These are phyloP conservation scores for Agrochola lota DNA, from an alignment of 2,888 invertebrate genomes.

Conservation along the genomic window DNA sequence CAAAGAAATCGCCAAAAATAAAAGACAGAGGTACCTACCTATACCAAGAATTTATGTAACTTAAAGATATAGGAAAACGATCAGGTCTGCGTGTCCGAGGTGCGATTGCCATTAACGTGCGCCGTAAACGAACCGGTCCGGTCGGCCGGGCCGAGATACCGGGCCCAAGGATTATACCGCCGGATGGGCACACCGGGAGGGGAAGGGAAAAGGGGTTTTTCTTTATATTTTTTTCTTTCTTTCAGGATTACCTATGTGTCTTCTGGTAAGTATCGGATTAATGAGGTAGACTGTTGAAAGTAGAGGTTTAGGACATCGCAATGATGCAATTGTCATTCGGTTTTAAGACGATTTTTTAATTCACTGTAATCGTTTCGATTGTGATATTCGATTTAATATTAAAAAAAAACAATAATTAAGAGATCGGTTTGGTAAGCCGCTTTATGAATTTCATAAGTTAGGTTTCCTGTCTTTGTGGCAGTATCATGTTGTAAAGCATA, in stretches of 20 bases:
- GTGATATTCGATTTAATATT: not conserved
- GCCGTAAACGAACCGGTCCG: conserved; percentile 77
- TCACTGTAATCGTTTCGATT: not conserved
- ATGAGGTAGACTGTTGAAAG: not conserved
- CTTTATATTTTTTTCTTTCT: conserved; percentile 28
- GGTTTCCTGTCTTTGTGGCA: not conserved
- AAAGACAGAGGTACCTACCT: conserved; percentile 44
- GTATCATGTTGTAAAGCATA: not conserved
- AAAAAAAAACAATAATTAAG: not conserved
- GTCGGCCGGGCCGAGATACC: conserved; percentile 78
- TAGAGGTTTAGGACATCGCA: not conserved
- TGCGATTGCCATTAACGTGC: conserved; percentile 79
- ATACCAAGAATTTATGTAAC: conserved; percentile 54
- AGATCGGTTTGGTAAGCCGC: too few relatives aligned
- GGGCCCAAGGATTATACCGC: conserved; percentile 73
- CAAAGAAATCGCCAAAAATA: conserved; percentile 27
- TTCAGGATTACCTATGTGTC: not conserved
- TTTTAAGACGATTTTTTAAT: not conserved
- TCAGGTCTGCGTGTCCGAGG: conserved; percentile 69
- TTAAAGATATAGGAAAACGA: conserved; percentile 73
- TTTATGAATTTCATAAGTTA: not conserved
- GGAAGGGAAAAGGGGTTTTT: conserved; percentile 26
- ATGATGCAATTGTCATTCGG: too few relatives aligned
- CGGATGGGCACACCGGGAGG: conserved; percentile 33
- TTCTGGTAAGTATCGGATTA: not conserved